These are phyloP conservation scores for Vicugna pacos DNA, from an alignment of 2,113 vertebrate genomes.

Conservation along the genomic window DNA sequence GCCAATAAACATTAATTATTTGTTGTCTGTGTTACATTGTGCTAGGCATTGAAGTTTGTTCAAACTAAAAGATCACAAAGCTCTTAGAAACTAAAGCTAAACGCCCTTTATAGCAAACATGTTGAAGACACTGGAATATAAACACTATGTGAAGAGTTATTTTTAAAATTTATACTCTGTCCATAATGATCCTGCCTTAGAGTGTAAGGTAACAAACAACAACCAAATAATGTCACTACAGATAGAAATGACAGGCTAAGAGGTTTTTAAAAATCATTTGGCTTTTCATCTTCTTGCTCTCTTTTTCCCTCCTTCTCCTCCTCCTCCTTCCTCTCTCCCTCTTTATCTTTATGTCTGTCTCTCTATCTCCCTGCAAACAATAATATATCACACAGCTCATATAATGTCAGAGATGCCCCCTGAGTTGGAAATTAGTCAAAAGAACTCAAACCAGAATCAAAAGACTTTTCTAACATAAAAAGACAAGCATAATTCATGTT, in stretches of 20 bases:
- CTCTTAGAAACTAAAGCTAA: background rate
- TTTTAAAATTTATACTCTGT: conserved; percentile 2
- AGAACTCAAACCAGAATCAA: background rate
- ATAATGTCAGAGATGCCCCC: background rate
- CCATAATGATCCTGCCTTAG: background rate
- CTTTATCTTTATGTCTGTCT: background rate
- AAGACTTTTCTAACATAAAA: conserved; percentile 37
- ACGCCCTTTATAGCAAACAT: background rate
- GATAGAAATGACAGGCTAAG: background rate
- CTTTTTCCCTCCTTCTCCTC: background rate
- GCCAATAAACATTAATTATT: background rate
- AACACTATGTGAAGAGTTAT: background rate
- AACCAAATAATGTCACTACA: background rate
- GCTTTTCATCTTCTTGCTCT: background rate
- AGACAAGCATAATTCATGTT: conserved; percentile 41
- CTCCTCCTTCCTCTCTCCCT: background rate
- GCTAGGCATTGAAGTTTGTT: background rate
- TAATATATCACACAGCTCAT: background rate
- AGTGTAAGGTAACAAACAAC: background rate
- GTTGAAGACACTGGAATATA: background rate
- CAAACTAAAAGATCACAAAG: conserved; percentile 5
- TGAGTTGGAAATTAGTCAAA: background rate
- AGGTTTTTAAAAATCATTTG: background rate
- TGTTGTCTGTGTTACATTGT: background rate
- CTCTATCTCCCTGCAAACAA: background rate